Base-by-base conservation (phyloP, 2,888 invertebrate genomes). In the Drosophila neotestacea region DNA sequence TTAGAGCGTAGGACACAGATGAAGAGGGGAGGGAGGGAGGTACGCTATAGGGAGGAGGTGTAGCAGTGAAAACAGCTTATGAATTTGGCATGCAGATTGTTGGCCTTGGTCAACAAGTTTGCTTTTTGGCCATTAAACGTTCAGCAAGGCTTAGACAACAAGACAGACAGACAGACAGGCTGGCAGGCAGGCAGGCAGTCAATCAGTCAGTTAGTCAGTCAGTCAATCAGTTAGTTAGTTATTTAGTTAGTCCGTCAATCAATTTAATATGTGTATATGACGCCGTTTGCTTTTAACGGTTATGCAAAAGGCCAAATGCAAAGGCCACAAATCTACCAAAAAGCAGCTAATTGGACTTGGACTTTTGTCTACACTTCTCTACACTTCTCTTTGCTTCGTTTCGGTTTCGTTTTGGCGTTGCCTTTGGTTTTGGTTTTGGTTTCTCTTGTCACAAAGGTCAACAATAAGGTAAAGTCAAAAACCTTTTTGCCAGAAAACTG, bases 101-200 rank as follows among this genome's bases (percentile, higher is more conserved):
- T 80, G 77, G 81, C 78, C 78, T 78, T 78, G 81, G 72, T 52
- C 59, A 67, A 80, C 77, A 59, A 65, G 64, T 77, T 79, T 51
- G 59, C 50, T 36, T 61, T 47, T 60, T 73, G 77, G 47, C 44
- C 51, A 69, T 59, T 70, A 74, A 60, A 56, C 48, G n/a, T 38
- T 22, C 47, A 41, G 34, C 36, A 2, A 42, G 28, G 22, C 16
- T 28, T 51, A 10, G 39, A 46, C 38, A 32, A 44, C 22, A 22
- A 27, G 22, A 11, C 48, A 28, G 42, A 16, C 46, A 16, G 41
- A 4, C 47, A 50, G 30, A 16, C 48, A 27, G 60, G 13, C 11
- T 13, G 27, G 9, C 60, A 54, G 60, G 16, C 11, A 27, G 27
- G 11, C 60, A 54, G 60, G 16, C 78, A 51, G 59, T 51, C 54